Conservation (phyloP, 2,888 invertebrate species). For the Philaethria dido region DNA sequence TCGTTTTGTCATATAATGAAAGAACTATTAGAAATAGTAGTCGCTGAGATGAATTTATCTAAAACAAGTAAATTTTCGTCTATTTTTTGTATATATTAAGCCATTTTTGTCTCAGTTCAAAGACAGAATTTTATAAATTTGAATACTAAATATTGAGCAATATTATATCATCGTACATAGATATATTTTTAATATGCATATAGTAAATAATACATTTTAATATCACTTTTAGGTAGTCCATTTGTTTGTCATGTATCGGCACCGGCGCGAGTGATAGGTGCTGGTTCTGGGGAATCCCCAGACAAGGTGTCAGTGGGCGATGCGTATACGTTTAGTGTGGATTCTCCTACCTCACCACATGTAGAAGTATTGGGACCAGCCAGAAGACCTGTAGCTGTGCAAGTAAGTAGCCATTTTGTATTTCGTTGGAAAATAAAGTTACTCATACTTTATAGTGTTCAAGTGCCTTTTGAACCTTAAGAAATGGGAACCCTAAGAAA, state of each 20-base stretch:
- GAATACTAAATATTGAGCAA: no score
- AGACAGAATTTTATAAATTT: no score
- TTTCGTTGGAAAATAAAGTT: no score
- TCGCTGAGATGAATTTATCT: background rate
- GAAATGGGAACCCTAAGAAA: no score
- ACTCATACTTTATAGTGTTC: no score
- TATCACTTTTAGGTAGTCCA: slow-evolving; percentile 87
- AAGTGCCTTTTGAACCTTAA: no score
- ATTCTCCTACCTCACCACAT: slow-evolving; percentile 91
- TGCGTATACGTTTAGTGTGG: slow-evolving; percentile 92
- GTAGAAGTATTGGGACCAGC: slow-evolving; percentile 92
- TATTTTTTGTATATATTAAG: no score
- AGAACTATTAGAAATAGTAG: background rate
- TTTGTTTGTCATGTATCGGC: slow-evolving; percentile 92
- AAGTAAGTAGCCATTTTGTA: slow-evolving; percentile 57
- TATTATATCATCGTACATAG: no score
- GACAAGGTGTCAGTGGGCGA: slow-evolving; percentile 93
- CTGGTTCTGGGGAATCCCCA: slow-evolving; percentile 90
- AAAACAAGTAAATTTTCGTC: no score
- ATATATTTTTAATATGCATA: no score
- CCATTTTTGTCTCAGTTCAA: no score
- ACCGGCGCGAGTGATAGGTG: slow-evolving; percentile 92
- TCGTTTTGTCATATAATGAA: background rate
- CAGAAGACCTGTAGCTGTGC: slow-evolving; percentile 87
- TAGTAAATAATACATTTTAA: background rate